A percentile compares a stretch with the other conserved stretches of the same genome.
Conservation (phyloP, 37 sponge, comb jelly and placozoan species). For the Beroe ovata region DNA sequence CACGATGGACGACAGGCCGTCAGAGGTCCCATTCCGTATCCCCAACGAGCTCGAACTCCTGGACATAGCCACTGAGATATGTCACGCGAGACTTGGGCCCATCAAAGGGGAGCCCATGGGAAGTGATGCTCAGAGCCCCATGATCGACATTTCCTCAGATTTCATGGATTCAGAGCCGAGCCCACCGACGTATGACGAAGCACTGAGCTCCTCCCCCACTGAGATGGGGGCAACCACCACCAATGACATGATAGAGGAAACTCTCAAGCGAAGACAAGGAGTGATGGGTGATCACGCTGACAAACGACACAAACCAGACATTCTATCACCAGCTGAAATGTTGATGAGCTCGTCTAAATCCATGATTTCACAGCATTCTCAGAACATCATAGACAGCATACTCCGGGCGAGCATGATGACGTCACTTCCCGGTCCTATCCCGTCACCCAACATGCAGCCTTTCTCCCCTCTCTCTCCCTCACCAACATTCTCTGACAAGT, state of each 20-base stretch:
- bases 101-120: not conserved
- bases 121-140: not conserved
- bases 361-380: not conserved
- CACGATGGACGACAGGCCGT: conserved; percentile 13
- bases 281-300: not conserved
- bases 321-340: not conserved
- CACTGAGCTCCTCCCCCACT: not conserved
- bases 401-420: conserved; percentile 47
- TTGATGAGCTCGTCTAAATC: not conserved
- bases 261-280: not conserved
- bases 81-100: conserved; percentile 2
- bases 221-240: not conserved
- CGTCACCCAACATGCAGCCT: conserved; percentile 8
- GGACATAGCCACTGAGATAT: conserved; percentile 34
- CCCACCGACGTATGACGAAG: conserved; percentile 24
- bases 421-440: not conserved
- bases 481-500: not conserved
- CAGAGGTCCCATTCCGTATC: conserved; percentile 39
- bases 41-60: conserved; percentile 39
- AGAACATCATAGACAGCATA: conserved; percentile 58
- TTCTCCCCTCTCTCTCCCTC: conserved; percentile 56
- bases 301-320: not conserved
- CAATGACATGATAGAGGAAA: not conserved
- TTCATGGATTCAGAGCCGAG: not conserved
- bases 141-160: conserved; percentile 5